Evolutionary conservation across 2,113 vertebrate species (phyloP).

Genomic region (Ammodytes marinus): DNA sequence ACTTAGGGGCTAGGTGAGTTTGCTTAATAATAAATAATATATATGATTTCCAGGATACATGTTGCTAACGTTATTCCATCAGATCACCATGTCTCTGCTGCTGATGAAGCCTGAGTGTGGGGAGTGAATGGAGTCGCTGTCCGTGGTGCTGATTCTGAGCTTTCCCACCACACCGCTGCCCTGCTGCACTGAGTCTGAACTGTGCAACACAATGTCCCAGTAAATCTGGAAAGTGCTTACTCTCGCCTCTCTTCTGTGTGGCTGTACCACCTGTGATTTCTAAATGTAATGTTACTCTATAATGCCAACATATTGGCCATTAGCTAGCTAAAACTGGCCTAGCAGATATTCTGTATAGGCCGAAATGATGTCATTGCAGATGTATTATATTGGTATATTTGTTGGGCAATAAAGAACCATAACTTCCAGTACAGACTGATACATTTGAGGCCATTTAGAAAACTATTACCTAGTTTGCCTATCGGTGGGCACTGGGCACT

Average conservation of each 20-base stretch:
- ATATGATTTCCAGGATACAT: neutral
- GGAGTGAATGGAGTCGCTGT: neutral
- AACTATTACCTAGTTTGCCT: neutral
- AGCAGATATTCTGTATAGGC: neutral
- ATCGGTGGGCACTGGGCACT: too few relatives aligned
- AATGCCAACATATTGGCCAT: neutral
- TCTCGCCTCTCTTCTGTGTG: neutral
- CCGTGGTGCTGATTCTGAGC: slow-evolving; percentile 15
- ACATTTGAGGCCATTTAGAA: neutral
- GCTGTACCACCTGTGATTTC: neutral
- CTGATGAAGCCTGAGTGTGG: neutral
- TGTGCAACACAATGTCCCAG: too few relatives aligned
- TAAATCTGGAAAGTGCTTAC: neutral
- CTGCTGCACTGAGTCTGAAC: neutral
- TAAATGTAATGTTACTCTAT: neutral
- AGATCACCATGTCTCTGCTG: neutral
- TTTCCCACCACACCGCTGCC: neutral
- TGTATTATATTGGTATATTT: neutral
- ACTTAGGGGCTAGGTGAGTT: neutral
- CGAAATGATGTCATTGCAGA: neutral
- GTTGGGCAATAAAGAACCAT: neutral
- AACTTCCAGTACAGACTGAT: neutral
- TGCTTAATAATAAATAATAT: neutral
- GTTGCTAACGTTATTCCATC: neutral
- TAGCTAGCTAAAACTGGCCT: neutral